Percentiles rank a stretch among this genome's conserved stretches.
These are phyloP conservation scores for Hyles euphorbiae DNA, from an alignment of 1,140 invertebrate species.

Conservation along the genomic window DNA sequence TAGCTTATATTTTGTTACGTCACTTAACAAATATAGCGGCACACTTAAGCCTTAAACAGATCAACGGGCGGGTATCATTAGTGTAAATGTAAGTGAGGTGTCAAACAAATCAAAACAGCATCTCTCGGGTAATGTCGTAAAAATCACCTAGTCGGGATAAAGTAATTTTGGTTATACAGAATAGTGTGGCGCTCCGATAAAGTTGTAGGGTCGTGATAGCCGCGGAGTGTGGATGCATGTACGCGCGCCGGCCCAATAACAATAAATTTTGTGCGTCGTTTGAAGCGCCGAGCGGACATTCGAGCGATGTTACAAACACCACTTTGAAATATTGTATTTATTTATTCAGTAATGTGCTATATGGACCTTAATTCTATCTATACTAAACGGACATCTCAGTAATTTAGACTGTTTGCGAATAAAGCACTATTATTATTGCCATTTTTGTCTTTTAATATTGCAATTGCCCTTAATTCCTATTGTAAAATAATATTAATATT, in stretches of 20 bases:
- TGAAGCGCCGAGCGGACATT: slow-evolving; percentile 54
- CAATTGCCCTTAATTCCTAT: too few relatives aligned
- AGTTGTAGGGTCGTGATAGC: slow-evolving; percentile 68
- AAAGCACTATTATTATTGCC: too few relatives aligned
- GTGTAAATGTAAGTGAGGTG: slow-evolving; percentile 4
- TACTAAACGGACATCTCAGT: too few relatives aligned
- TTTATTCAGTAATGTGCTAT: too few relatives aligned
- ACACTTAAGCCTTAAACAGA: neutral
- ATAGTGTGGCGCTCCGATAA: slow-evolving; percentile 61
- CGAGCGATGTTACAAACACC: slow-evolving; percentile 16
- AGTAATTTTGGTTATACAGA: slow-evolving; percentile 42
- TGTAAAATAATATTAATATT: too few relatives aligned
- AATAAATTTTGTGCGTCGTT: slow-evolving; percentile 70
- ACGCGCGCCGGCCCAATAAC: slow-evolving; percentile 67
- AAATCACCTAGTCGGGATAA: slow-evolving; percentile 26
- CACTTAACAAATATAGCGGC: too few relatives aligned
- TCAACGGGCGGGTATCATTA: slow-evolving; percentile 1
- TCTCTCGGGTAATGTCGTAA: slow-evolving; percentile 23
- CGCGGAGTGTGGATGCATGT: slow-evolving; percentile 73
- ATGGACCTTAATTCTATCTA: too few relatives aligned
- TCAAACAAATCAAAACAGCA: slow-evolving; percentile 23
- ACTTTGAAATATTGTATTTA: neutral
- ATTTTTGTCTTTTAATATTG: too few relatives aligned
- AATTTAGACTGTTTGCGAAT: too few relatives aligned
- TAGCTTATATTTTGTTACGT: too few relatives aligned